Evolutionary conservation across 2,113 vertebrate species (phyloP), one percentile per base, ranked within the genome.

Genomic region (Amphiprion ocellaris): DNA sequence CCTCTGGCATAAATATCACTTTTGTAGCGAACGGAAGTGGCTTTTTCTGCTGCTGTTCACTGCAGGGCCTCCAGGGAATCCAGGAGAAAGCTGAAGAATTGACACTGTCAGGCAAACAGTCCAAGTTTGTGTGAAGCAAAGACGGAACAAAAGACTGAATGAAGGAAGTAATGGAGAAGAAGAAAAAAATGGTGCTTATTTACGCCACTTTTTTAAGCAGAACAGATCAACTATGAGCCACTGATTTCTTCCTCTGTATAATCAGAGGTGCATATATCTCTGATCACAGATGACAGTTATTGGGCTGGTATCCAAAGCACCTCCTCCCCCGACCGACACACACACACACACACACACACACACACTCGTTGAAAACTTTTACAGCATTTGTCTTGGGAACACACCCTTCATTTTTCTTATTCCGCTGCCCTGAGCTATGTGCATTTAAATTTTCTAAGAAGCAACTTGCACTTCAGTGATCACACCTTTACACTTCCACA

Each of bases 1-100:
- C 79, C 81, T 75, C 79, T 88, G 85, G 84, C 86, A 86, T 80
- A 86, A 89, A 91, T 91, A 87, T 87, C 85, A 73, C 82, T 89
- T 82, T 83, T 80, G 77, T 82, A 62, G 73, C 60, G 17, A 72
- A 62, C 56, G 79, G 76, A 83, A 88, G 86, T 84, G 76, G 62
- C n/a, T 77, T 80, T 88, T 79, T 33, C 33, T 87, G 64, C 41
- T 14, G 58, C 49, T 66, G 70, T 75, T 87, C 46, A 74, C 10
- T 14, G 7, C 44, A 0, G 15, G 60, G 60, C 65, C 85, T 79
- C 75, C 11, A n/a, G 88, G 69, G 87, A 85, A 70, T 71, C 60
- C 17, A 12, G 65, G 23, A 70, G 52, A 67, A 72, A 54, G 23
- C 56, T 55, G 54, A 78, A 63, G 50, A 86, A 83, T 69, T 77